Evolutionary conservation across 2,113 vertebrate genomes (phyloP), one percentile per base, ranked within the genome.

Genomic region (Caracal caracal): DNA sequence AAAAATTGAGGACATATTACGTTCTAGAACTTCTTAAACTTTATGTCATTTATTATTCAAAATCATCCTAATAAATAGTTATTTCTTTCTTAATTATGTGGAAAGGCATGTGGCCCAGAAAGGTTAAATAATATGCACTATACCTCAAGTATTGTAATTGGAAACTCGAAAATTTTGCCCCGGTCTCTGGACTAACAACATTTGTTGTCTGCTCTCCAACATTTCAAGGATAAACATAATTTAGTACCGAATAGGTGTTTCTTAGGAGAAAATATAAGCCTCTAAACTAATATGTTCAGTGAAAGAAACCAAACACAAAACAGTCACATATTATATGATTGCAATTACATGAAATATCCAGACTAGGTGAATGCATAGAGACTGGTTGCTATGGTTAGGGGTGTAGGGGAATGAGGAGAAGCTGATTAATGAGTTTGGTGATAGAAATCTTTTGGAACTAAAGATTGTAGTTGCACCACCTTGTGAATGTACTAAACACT

Each of bases 261-360:
- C 13, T 35, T 37, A 56, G 10, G 12, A 43, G n/a, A 66, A 47
- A 83, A 59, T 13, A 11, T 10, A 70, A 71, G 5, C 1, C 4
- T 96, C 26, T 43, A 71, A 79, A 49, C 28, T 4, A 43, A 28
- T 33, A 19, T 8, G 1, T 2, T 61, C 76, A 28, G 7, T 65
- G 35, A 96, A 59, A 63, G 37, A 95, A 59, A 22, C 26, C 33
- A 76, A 2, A n/a, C 26, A 80, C 11, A 51, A 83, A 81, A 85
- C 22, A 6, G 1, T 56, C 3, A 22, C 3, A 3, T 26, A 7
- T 16, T 43, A 1, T 76, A 22, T n/a, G 12, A 22, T 15, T n/a
- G 37, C 61, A 13, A 49, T n/a, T 30, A 22, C 22, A 17, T 70
- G 12, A 53, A 82, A 66, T 43, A 66, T 68, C 43, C 65, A 86